These are phyloP conservation scores for Trichechus manatus DNA, from an alignment of 2,113 vertebrate genomes.

Conservation along the genomic window DNA sequence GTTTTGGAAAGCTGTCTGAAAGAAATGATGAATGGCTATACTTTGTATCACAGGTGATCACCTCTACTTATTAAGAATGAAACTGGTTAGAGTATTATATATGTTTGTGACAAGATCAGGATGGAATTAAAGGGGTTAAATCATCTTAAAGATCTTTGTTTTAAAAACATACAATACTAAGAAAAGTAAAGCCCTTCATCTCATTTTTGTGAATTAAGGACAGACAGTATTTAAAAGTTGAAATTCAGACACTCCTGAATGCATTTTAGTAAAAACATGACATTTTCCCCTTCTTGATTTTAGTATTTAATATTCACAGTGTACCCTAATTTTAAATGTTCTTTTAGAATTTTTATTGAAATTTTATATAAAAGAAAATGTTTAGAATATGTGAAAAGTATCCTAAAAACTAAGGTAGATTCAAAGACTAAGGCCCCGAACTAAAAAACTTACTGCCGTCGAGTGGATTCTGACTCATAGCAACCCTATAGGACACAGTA, in stretches of 20 bases:
- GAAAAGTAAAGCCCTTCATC: constrained; percentile 56
- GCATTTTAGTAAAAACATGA: constrained; percentile 19
- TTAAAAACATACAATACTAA: constrained; percentile 40
- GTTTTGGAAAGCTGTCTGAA: background rate
- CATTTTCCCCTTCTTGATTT: background rate
- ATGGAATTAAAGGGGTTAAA: constrained; percentile 24
- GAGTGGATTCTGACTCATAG: too few relatives aligned
- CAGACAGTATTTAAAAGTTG: background rate
- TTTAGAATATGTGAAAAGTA: constrained; percentile 8
- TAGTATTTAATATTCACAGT: constrained; percentile 22
- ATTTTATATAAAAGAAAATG: constrained; percentile 40
- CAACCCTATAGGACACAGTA: too few relatives aligned
- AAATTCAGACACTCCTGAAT: constrained; percentile 2
- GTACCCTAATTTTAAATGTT: constrained; percentile 10
- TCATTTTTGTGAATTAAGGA: constrained; percentile 45
- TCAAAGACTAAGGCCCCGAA: background rate
- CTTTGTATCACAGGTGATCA: background rate
- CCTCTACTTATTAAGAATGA: background rate
- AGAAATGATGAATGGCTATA: background rate
- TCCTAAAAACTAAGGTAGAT: background rate
- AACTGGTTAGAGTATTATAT: background rate
- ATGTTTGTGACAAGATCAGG: background rate
- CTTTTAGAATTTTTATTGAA: constrained; percentile 12
- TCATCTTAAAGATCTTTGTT: constrained; percentile 40
- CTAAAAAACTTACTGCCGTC: too few relatives aligned